Evolutionary conservation across 2,888 invertebrate genomes (phyloP).

Genomic region (Drosophila glabriapex): DNA sequence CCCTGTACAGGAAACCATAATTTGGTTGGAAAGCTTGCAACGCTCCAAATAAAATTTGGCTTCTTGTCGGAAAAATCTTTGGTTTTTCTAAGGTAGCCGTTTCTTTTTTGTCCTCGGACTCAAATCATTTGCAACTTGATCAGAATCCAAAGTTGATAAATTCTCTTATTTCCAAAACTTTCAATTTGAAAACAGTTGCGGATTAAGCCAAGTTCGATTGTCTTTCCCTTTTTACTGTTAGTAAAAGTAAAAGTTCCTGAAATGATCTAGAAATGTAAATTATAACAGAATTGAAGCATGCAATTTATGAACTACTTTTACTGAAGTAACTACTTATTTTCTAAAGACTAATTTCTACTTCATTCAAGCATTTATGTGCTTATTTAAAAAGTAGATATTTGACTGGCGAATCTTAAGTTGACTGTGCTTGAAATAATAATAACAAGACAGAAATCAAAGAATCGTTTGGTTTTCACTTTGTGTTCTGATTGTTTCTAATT

Average conservation of each 20-base stretch:
- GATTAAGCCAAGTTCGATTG: too few relatives aligned
- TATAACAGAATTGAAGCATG: not conserved
- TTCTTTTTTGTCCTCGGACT: too few relatives aligned
- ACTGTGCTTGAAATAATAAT: not conserved
- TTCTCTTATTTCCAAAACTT: not conserved
- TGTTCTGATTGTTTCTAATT: slow-evolving; percentile 2
- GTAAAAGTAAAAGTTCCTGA: not conserved
- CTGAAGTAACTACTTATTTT: not conserved
- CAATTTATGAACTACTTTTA: not conserved
- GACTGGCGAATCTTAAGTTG: not conserved
- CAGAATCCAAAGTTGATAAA: not conserved
- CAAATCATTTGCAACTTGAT: too few relatives aligned
- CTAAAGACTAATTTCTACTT: not conserved
- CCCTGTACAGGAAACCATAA: slow-evolving; percentile 53
- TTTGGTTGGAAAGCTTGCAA: not conserved
- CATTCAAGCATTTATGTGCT: not conserved
- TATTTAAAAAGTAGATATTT: not conserved
- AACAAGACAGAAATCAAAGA: not conserved
- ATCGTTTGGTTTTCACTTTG: not conserved
- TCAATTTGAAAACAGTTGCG: not conserved
- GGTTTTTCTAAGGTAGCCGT: too few relatives aligned
- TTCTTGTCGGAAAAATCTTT: too few relatives aligned
- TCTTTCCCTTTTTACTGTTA: not conserved
- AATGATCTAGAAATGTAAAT: not conserved
- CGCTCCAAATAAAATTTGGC: not conserved